These are phyloP conservation scores for Diloba caeruleocephala DNA, from an alignment of 2,888 invertebrate species.

Conservation along the genomic window DNA sequence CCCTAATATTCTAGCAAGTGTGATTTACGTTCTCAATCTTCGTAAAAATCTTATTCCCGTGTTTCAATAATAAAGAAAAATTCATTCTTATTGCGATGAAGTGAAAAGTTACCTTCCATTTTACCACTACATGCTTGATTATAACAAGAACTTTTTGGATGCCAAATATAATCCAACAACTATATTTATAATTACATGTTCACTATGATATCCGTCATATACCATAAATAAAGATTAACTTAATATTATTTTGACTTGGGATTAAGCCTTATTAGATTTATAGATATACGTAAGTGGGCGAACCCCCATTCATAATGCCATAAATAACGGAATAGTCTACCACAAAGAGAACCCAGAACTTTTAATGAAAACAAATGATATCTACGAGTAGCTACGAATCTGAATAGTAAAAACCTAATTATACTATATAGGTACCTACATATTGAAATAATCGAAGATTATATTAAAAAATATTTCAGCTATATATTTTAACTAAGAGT, in stretches of 20 bases:
- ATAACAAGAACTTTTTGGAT: no score
- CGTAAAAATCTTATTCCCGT: constrained; percentile 51
- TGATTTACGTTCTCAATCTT: constrained; percentile 64
- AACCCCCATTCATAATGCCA: constrained; percentile 13
- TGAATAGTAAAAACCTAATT: constrained; percentile 21
- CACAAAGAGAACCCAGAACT: constrained; percentile 20
- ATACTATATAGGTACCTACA: no score
- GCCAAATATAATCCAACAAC: no score
- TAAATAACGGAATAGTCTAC: constrained; percentile 7
- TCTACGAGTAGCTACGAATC: not conserved
- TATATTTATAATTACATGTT: no score
- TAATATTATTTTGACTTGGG: constrained; percentile 13
- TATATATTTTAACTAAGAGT: no score
- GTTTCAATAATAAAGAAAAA: not conserved
- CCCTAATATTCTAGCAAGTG: constrained; percentile 70
- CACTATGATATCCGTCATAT: constrained; percentile 2
- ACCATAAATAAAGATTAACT: constrained; percentile 30
- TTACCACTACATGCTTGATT: no score
- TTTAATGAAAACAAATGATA: constrained; percentile 20
- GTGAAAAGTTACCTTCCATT: no score
- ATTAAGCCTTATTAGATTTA: constrained; percentile 19
- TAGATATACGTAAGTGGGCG: constrained; percentile 4
- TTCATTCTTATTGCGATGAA: no score
- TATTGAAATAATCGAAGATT: no score
- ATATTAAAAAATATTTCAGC: no score